Base-by-base conservation (phyloP, 2,888 invertebrate species). In the Mycogona germanica region DNA sequence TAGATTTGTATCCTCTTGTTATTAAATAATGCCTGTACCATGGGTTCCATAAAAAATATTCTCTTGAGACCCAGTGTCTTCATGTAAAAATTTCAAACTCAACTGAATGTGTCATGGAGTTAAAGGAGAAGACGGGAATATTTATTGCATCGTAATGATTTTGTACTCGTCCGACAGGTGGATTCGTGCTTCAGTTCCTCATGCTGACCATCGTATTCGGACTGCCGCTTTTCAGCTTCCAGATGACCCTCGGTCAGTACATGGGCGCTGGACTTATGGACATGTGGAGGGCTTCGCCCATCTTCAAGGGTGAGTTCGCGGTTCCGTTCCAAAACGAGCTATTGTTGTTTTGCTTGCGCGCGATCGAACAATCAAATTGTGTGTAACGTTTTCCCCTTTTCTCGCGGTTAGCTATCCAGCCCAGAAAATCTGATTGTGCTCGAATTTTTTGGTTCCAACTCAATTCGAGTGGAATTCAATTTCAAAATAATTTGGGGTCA, bases 201-300 rank as follows among this genome's bases (percentile, higher is more conserved):
- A 74, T 91, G 63, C 74, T 91, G 62, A 86, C 89, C 12, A 68
- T 88, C 60, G 70, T 87, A 53, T 76, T 87, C 65, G 87, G 87
- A 64, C 81, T 91, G 65, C 91, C 92, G 5, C 69, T 91, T 60
- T 79, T 89, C 64, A 86, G 87, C 53, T 75, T 91, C 48, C 86
- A 88, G 69, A 77, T 87, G 69, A 84, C 86, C 62, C 73, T 91
- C 62, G 91, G 92, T 2, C 86, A 88, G 68, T 82, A 87, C 62
- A 72, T 91, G 56, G 80, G 82, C 45, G 79, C 87, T 0, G 91
- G 91, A 0, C 84, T 87, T 1, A 79, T 91, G 56, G 87, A 88
- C 63, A 89, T 91, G 89, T 92, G 91, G 91, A 79, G 79, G 64
- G 88, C 91, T 64, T 89, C 89, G 52, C 92, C 92, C 0, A 79